A percentile compares a stretch with the other conserved stretches of the same genome.
Evolutionary conservation across 2,888 invertebrate genomes (phyloP).

Genomic region (Apamea monoglypha): DNA sequence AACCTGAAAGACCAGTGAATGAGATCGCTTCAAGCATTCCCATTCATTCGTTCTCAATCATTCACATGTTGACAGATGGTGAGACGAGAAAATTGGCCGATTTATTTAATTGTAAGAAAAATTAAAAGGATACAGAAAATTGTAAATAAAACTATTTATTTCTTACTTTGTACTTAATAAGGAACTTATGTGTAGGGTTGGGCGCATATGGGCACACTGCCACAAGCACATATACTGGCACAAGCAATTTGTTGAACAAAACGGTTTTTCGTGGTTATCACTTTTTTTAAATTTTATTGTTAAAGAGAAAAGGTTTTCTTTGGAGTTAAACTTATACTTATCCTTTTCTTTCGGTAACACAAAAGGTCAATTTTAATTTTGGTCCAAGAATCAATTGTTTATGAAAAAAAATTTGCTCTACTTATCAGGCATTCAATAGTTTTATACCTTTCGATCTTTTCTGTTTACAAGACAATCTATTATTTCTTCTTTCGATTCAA

Average conservation of each 20-base stretch:
- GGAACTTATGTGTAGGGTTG: constrained; percentile 63
- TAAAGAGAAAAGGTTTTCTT: neutral
- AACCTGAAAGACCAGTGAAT: constrained; percentile 42
- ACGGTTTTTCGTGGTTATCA: constrained; percentile 10
- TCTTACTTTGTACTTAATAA: constrained; percentile 77
- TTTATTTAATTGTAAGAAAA: constrained; percentile 54
- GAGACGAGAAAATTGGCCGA: constrained; percentile 48
- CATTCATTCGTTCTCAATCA: constrained; percentile 52
- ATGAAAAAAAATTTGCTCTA: neutral
- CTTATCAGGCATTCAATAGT: neutral
- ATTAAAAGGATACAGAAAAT: constrained; percentile 52
- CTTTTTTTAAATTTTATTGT: constrained; percentile 28
- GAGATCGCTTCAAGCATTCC: constrained; percentile 45
- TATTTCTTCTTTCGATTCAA: neutral
- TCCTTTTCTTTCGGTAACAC: neutral
- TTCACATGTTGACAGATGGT: constrained; percentile 62
- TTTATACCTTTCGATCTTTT: neutral
- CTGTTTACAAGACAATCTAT: neutral
- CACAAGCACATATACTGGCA: neutral
- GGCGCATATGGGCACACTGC: constrained; percentile 35
- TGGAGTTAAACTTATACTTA: constrained; percentile 19
- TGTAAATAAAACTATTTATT: constrained; percentile 81
- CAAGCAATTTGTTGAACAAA: constrained; percentile 21
- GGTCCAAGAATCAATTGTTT: no score
- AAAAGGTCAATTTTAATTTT: neutral